A percentile compares a stretch with the other conserved stretches of the same genome.
Conservation (phyloP, 2,888 invertebrate species). For the Chesias legatella region DNA sequence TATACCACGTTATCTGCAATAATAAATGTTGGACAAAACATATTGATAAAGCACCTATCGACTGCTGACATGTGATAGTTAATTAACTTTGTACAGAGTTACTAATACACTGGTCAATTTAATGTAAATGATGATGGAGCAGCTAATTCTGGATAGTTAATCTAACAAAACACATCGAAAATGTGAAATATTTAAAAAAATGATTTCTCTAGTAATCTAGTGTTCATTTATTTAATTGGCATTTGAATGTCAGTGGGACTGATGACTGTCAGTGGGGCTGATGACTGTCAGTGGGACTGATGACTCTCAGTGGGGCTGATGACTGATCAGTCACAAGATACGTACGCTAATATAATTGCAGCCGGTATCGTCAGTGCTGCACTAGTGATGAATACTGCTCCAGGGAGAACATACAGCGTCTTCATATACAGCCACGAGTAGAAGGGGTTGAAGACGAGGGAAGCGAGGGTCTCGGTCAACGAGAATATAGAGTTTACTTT, state of each 20-base stretch:
- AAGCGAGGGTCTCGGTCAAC: conserved; percentile 64
- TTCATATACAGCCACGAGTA: conserved; percentile 73
- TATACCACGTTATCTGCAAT: not conserved
- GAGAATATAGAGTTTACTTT: conserved; percentile 72
- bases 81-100: conserved; percentile 1
- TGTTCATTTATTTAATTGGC: too few relatives aligned
- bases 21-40: not conserved
- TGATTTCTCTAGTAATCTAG: too few relatives aligned
- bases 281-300: too few relatives aligned
- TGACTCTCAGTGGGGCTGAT: too few relatives aligned
- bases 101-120: not conserved
- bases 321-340: too few relatives aligned
- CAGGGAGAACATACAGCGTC: conserved; percentile 60
- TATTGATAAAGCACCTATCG: not conserved
- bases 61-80: not conserved
- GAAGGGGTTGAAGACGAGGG: conserved; percentile 64
- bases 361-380: conserved; percentile 60
- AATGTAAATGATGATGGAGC: too few relatives aligned
- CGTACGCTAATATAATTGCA: conserved; percentile 57
- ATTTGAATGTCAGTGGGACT: too few relatives aligned
- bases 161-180: too few relatives aligned
- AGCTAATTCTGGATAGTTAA: too few relatives aligned
- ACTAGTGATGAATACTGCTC: conserved; percentile 63
- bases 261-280: too few relatives aligned
- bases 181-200: too few relatives aligned